Evolutionary conservation across 2,888 invertebrate genomes (phyloP).

Genomic region (Amphipyra tragopoginis): DNA sequence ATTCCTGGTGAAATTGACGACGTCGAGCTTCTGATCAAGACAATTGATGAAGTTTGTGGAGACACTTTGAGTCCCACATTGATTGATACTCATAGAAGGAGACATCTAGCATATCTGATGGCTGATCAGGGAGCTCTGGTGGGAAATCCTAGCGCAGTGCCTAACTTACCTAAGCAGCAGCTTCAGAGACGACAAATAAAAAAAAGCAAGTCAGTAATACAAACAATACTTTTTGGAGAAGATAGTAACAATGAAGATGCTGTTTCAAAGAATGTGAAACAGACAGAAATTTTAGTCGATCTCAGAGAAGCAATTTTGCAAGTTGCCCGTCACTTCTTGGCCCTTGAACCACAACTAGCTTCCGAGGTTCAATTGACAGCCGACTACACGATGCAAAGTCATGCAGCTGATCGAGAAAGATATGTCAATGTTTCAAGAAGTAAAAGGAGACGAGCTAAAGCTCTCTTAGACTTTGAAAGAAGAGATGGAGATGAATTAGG

Average conservation of each 20-base stretch:
- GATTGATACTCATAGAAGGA: constrained; percentile 96
- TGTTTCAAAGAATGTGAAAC: constrained; percentile 98
- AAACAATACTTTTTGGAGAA: constrained; percentile 96
- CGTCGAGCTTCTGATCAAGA: constrained; percentile 95
- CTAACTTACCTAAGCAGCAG: constrained; percentile 98
- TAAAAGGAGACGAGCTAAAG: constrained; percentile 97
- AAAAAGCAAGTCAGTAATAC: constrained; percentile 96
- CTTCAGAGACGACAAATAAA: constrained; percentile 96
- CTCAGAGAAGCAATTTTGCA: constrained; percentile 98
- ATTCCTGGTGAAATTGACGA: constrained; percentile 98
- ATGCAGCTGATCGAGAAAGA: constrained; percentile 97
- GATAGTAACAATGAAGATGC: constrained; percentile 94
- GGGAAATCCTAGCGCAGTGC: constrained; percentile 96
- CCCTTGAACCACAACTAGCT: constrained; percentile 96
- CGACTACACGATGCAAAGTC: constrained; percentile 98
- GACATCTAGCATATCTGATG: constrained; percentile 98
- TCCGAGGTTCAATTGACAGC: constrained; percentile 95
- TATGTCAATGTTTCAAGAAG: constrained; percentile 98
- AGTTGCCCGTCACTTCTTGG: constrained; percentile 97
- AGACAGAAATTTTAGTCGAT: constrained; percentile 99
- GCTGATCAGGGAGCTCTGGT: constrained; percentile 98
- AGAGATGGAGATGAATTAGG: constrained; percentile 99
- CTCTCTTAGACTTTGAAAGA: constrained; percentile 98
- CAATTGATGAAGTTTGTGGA: constrained; percentile 92
- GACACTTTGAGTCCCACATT: constrained; percentile 95